These are phyloP conservation scores for Gobio gobio DNA, from an alignment of 2,113 vertebrate species.

Conservation along the genomic window DNA sequence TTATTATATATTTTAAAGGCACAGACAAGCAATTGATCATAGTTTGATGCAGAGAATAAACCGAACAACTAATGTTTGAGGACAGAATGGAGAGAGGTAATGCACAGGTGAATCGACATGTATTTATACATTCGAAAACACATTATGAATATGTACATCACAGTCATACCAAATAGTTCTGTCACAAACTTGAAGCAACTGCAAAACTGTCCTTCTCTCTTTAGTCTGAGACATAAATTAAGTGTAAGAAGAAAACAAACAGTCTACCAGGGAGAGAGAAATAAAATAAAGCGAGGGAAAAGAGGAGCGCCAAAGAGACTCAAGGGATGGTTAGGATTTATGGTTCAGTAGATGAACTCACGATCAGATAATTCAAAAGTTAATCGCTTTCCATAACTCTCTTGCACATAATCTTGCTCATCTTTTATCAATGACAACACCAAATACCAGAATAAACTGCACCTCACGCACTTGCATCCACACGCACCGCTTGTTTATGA, in stretches of 20 bases:
- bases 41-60: neutral
- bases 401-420: conserved; percentile 40
- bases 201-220: conserved; percentile 15
- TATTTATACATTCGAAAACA: neutral
- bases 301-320: conserved; percentile 15
- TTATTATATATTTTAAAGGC: neutral
- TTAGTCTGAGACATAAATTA: conserved; percentile 39
- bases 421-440: conserved; percentile 46
- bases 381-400: conserved; percentile 45
- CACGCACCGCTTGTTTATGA: conserved; percentile 18
- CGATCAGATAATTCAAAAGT: conserved; percentile 44
- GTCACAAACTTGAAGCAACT: conserved; percentile 9
- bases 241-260: conserved; percentile 29
- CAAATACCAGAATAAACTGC: conserved; percentile 44
- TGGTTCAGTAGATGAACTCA: conserved; percentile 32
- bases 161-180: neutral
- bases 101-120: neutral
- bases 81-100: neutral
- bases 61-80: neutral
- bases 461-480: neutral
- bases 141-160: neutral
- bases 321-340: conserved; percentile 42
- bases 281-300: conserved; percentile 10
- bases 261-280: neutral
- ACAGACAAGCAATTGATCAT: neutral